These are phyloP conservation scores for Anarhynchus alexandrinus DNA, from an alignment of 2,113 vertebrate species.

Conservation along the genomic window DNA sequence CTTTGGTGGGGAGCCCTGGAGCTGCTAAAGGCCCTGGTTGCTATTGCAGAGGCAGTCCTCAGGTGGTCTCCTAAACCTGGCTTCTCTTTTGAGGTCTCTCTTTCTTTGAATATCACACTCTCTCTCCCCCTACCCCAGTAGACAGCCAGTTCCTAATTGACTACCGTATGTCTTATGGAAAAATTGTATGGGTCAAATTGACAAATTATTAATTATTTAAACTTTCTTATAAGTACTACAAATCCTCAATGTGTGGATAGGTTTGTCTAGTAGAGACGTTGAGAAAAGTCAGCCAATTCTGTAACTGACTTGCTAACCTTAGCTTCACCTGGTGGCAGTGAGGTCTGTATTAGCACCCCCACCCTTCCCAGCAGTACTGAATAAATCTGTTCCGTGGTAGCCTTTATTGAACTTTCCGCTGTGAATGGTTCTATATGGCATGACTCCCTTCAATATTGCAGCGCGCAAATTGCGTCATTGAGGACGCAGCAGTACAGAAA, in stretches of 20 bases:
- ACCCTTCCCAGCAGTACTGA: not conserved
- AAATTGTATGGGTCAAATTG: not conserved
- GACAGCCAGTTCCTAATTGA: not conserved
- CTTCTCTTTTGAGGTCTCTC: not conserved
- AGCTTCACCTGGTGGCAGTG: not conserved
- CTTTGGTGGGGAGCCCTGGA: accelerated
- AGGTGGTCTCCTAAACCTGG: not conserved
- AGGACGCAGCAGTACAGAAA: constrained; percentile 17
- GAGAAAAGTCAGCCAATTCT: not conserved
- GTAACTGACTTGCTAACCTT: not conserved
- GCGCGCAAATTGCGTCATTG: not conserved
- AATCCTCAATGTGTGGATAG: not conserved
- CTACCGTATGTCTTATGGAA: accelerated
- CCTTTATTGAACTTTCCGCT: not conserved
- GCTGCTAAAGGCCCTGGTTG: not conserved
- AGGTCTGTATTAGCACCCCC: not conserved
- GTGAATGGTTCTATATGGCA: not conserved
- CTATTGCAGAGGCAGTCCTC: not conserved
- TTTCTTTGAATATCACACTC: not conserved
- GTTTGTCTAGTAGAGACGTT: not conserved
- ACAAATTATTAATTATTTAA: not conserved
- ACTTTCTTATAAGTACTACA: not conserved
- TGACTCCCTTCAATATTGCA: not conserved
- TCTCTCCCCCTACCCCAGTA: not conserved
- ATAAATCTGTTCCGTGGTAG: not conserved